Evolutionary conservation across 2,888 invertebrate species (phyloP).

Genomic region (Unio pictorum): DNA sequence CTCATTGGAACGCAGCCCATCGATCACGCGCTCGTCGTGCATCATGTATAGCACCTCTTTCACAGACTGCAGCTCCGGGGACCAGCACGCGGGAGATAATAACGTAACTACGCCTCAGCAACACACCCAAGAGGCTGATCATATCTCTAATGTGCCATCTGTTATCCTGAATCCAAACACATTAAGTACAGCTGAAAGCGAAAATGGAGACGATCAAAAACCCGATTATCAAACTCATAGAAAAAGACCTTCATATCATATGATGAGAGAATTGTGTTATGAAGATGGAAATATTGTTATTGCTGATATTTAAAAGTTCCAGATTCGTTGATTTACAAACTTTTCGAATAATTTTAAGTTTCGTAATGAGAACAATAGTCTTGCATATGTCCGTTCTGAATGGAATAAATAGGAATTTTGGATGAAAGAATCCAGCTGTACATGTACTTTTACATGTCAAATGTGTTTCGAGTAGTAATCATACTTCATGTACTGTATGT

Average conservation of each 20-base stretch:
- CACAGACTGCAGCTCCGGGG: slow-evolving; percentile 23
- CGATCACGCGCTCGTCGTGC: slow-evolving; percentile 44
- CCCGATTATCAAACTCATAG: slow-evolving; percentile 44
- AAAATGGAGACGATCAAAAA: slow-evolving; percentile 5
- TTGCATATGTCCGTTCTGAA: too few relatives aligned
- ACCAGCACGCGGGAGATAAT: slow-evolving; percentile 12
- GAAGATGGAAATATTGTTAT: slow-evolving; percentile 38
- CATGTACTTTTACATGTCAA: too few relatives aligned
- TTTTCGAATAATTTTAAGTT: too few relatives aligned
- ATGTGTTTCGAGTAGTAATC: too few relatives aligned
- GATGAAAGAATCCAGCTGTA: too few relatives aligned
- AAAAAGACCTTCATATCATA: slow-evolving; percentile 60
- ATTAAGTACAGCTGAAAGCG: neutral
- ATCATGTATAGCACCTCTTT: slow-evolving; percentile 56
- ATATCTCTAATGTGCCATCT: neutral
- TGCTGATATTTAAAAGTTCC: slow-evolving; percentile 14
- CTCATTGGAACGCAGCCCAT: slow-evolving; percentile 43
- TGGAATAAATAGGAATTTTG: too few relatives aligned
- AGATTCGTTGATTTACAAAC: too few relatives aligned
- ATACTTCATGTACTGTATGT: too few relatives aligned
- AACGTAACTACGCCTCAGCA: slow-evolving; percentile 5
- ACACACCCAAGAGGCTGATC: neutral
- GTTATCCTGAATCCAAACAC: neutral
- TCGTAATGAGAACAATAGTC: too few relatives aligned
- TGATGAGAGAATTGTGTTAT: slow-evolving; percentile 56